A percentile compares a stretch with the other conserved stretches of the same genome.
Evolutionary conservation across 2,113 vertebrate genomes (phyloP).

Genomic region (Nothobranchius kuhntae): DNA sequence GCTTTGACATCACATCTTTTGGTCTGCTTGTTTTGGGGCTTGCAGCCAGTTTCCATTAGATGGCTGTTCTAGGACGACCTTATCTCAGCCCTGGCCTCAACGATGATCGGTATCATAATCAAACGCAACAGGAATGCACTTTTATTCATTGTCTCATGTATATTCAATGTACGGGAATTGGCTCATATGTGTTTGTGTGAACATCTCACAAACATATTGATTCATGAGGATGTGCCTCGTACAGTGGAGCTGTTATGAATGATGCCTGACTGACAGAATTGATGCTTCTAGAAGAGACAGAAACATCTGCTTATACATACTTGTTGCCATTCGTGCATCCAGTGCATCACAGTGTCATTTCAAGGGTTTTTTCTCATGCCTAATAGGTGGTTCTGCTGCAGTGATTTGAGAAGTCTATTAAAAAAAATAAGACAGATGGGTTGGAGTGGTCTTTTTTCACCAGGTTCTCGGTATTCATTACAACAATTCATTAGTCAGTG

Average conservation of each 20-base stretch:
- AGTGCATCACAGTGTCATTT: too few relatives aligned
- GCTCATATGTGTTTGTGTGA: background rate
- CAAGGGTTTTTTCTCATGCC: too few relatives aligned
- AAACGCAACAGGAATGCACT: background rate
- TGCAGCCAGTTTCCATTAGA: conserved; percentile 20
- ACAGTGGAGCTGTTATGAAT: conserved; percentile 8
- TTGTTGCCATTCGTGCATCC: too few relatives aligned
- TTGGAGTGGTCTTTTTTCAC: too few relatives aligned
- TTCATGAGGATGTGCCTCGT: background rate
- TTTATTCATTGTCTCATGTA: conserved; percentile 5
- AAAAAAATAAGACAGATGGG: too few relatives aligned
- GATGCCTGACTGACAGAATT: conserved; percentile 25
- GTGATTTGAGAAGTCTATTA: too few relatives aligned
- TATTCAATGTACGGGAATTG: background rate
- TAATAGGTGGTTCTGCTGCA: too few relatives aligned
- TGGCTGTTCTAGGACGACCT: conserved; percentile 7
- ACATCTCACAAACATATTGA: background rate
- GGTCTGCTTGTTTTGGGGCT: conserved; percentile 22
- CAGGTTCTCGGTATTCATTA: too few relatives aligned
- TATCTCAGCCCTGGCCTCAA: background rate
- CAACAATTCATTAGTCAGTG: too few relatives aligned
- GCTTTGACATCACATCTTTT: conserved; percentile 7
- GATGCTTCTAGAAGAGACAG: conserved; percentile 22
- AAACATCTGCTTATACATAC: conserved; percentile 42
- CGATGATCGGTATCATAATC: background rate